phyloP scores from a whole-genome alignment of 2,888 invertebrate genomes.

The Tetragonula carbonaria region DNA sequence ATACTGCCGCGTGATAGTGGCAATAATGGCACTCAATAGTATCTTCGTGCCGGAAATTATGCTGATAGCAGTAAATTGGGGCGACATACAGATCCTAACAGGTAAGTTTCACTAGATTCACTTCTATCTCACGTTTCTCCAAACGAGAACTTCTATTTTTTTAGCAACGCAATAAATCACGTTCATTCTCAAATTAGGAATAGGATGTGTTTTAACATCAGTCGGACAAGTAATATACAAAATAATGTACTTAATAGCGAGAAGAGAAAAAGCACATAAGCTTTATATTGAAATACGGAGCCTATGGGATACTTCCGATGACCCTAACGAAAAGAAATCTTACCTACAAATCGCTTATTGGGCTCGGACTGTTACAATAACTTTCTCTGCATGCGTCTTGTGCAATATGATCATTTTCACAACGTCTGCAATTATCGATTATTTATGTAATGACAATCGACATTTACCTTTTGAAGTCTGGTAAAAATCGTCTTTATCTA shows the following conservation, averaged over 20 bases:
- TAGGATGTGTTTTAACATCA: constrained; percentile 54
- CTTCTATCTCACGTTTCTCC: too few species aligned
- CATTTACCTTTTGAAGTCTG: constrained; percentile 61
- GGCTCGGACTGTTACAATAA: constrained; percentile 51
- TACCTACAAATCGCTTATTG: constrained; percentile 46
- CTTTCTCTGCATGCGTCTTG: constrained; percentile 40
- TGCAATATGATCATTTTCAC: constrained; percentile 48
- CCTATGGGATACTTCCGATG: constrained; percentile 52
- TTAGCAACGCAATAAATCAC: too few species aligned
- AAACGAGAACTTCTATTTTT: too few species aligned
- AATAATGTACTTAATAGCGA: constrained; percentile 57
- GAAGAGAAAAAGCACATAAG: constrained; percentile 23
- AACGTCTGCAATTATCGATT: constrained; percentile 26
- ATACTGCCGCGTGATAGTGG: constrained; percentile 53
- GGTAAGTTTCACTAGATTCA: constrained; percentile 39
- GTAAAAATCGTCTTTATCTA: constrained; percentile 37
- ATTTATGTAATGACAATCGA: constrained; percentile 23
- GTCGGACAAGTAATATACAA: constrained; percentile 60
- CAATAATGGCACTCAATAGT: not conserved
- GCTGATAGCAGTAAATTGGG: constrained; percentile 51
- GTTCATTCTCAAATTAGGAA: constrained; percentile 25
- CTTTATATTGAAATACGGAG: constrained; percentile 51
- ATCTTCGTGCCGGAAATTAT: constrained; percentile 58
- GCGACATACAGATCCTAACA: constrained; percentile 55
- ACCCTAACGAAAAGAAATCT: constrained; percentile 38